A percentile compares a stretch with the other conserved stretches of the same genome.
Evolutionary conservation across 2,113 vertebrate genomes (phyloP).

Genomic region (Okapia johnstoni): DNA sequence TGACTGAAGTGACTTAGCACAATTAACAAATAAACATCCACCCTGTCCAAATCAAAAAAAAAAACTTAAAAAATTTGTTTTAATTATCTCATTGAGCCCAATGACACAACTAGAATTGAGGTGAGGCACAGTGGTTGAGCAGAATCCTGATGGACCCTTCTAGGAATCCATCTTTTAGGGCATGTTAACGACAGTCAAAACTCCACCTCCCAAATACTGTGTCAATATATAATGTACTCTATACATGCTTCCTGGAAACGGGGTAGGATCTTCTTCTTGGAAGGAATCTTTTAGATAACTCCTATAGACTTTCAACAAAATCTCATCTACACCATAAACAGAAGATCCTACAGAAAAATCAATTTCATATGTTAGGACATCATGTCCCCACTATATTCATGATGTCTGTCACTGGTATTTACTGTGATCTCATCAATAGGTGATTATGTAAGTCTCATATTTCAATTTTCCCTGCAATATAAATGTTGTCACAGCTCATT

Average conservation of each 20-base stretch:
- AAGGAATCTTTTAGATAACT: neutral
- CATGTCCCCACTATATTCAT: neutral
- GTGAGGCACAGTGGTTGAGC: neutral
- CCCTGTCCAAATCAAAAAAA: neutral
- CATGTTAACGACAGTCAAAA: neutral
- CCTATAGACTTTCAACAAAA: neutral
- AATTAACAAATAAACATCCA: neutral
- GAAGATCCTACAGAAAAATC: neutral
- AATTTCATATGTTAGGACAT: neutral
- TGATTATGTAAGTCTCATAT: neutral
- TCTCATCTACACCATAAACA: neutral
- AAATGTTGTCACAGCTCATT: neutral
- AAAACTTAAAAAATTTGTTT: neutral
- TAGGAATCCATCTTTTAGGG: neutral
- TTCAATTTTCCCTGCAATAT: neutral
- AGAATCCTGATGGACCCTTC: neutral
- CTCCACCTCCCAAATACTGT: neutral
- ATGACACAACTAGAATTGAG: neutral
- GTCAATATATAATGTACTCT: neutral
- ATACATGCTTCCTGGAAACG: neutral
- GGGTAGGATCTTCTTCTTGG: neutral
- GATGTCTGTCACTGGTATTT: neutral
- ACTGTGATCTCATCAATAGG: neutral
- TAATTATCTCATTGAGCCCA: neutral
- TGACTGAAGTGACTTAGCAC: neutral